Evolutionary conservation across 2,888 invertebrate genomes (phyloP), one percentile per base, ranked within the genome.

Genomic region (Dioctria linearis): DNA sequence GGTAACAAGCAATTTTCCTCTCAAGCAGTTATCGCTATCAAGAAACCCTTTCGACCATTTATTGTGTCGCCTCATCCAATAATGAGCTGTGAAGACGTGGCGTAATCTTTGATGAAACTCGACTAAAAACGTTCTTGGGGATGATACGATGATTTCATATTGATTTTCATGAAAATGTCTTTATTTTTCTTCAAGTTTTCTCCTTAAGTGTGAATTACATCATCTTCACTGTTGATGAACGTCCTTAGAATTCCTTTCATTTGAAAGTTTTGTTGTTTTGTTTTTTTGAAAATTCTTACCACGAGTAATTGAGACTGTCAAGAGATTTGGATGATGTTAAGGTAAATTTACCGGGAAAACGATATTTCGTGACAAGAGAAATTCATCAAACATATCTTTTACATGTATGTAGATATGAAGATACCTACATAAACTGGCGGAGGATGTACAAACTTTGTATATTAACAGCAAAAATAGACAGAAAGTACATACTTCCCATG

Each of bases 11-110:
- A 42, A 13, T 40, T 42, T 65, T 42, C 40, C 39, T 13, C 42
- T 37, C 40, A 25, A 25, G 25, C 25, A 25, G 25, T 25, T 25
- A 25, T 25, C 25, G 25, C 25, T 65, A 65, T 42, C 13, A 9
- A 40, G 42, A 69, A 37, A 69, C 69, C 69, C 49, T 69, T 69
- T 69, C 37, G 46, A 4, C 49, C 49, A 43, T 69, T 69, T 43
- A 65, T 65, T 69, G 25, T 69, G 49, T 69, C 49, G 69, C 69
- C 9, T 69, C 49, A 69, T 69, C 69, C 46, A 69, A 69, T 69
- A 69, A 69, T 69, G 69, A 69, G 69, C 69, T 37, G 25, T n/a
- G 46, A 69, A 37, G 69, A 69, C 39, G n/a, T n/a, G 49, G 9
- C 69, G 11, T 51, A 51, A 49, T 69, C 69, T 69, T 69, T 69